Conservation (phyloP, 2,888 invertebrate species). For the Chironomus tentans region DNA sequence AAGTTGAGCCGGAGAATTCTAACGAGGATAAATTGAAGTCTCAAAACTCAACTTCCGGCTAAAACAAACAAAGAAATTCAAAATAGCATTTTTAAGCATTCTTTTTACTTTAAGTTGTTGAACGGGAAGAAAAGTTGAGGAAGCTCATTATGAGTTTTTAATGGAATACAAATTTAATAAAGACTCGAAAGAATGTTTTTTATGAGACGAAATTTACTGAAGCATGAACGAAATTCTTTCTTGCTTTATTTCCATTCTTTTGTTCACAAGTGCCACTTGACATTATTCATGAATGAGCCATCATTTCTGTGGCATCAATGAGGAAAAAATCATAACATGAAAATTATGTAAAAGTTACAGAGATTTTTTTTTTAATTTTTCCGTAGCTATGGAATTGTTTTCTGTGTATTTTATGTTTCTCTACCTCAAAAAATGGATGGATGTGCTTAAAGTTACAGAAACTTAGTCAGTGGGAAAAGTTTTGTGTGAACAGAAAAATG, state of each 20-base stretch:
- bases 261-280: not conserved
- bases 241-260: not conserved
- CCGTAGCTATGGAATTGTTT: too few species aligned
- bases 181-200: not conserved
- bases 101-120: too few species aligned
- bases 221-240: too few species aligned
- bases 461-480: too few species aligned
- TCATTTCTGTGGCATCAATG: not conserved
- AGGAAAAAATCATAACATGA: too few species aligned
- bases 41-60: not conserved
- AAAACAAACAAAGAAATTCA: not conserved
- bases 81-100: too few species aligned
- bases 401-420: too few species aligned
- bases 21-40: not conserved
- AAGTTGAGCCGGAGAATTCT: not conserved
- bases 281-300: not conserved
- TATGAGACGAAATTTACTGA: not conserved
- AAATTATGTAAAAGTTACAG: too few species aligned
- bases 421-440: too few species aligned
- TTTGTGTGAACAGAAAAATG: too few species aligned
- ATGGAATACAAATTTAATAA: not conserved
- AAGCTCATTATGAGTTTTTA: not conserved
- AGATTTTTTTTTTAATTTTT: too few species aligned
- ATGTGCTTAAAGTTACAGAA: too few species aligned
- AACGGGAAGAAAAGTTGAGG: not conserved